Percentiles rank a stretch among this genome's conserved stretches.
Conservation (phyloP, 1,140 invertebrate genomes). For the Hyles euphorbiae region DNA sequence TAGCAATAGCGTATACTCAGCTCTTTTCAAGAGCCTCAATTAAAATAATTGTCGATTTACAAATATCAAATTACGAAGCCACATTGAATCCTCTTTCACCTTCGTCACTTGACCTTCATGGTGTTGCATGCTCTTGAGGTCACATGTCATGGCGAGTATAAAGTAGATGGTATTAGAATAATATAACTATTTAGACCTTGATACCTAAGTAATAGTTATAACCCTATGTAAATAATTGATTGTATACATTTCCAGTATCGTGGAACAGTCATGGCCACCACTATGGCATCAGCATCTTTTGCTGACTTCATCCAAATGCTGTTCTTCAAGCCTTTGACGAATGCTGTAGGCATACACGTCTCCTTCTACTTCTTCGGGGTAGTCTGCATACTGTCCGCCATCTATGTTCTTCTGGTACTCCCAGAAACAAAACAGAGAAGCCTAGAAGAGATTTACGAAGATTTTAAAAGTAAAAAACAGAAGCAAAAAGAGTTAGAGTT, state of each 20-base stretch:
- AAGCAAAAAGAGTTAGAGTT: constrained; percentile 15
- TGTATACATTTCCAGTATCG: constrained; percentile 44
- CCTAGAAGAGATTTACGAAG: constrained; percentile 51
- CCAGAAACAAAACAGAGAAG: constrained; percentile 53
- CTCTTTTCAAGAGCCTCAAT: too few species aligned
- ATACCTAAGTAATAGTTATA: too few species aligned
- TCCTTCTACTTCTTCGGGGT: constrained; percentile 56
- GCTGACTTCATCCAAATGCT: constrained; percentile 49
- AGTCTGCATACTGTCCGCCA: constrained; percentile 37
- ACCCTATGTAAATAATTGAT: background rate
- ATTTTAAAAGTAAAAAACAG: constrained; percentile 39
- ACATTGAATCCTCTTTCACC: too few species aligned
- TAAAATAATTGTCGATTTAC: too few species aligned
- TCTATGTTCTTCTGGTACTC: constrained; percentile 43
- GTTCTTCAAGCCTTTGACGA: constrained; percentile 54
- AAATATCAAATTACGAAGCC: too few species aligned
- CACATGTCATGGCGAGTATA: too few species aligned
- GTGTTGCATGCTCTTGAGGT: too few species aligned
- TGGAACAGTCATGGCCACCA: constrained; percentile 47
- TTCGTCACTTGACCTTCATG: too few species aligned
- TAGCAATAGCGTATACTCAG: too few species aligned
- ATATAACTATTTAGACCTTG: too few species aligned
- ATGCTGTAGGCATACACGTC: constrained; percentile 41
- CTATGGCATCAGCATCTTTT: constrained; percentile 43
- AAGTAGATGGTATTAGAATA: too few species aligned